These are phyloP conservation scores for Rachycentron canadum DNA, from an alignment of 2,797 vertebrate genomes.

Conservation along the genomic window DNA sequence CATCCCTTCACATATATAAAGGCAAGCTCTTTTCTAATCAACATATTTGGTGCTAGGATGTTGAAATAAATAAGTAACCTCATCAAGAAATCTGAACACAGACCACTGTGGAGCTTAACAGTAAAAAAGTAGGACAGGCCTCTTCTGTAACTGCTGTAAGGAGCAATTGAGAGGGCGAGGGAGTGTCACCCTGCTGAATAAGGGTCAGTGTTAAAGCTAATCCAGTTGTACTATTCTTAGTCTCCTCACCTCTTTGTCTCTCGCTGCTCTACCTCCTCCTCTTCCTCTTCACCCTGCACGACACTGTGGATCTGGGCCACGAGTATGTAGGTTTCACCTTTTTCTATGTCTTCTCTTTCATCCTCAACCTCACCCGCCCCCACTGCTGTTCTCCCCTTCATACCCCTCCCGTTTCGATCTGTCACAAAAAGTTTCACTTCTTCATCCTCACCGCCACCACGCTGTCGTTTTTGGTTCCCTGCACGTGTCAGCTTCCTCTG, in stretches of 20 bases:
- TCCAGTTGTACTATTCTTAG: slow-evolving; percentile 79
- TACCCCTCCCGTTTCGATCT: slow-evolving; percentile 4
- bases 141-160: slow-evolving; percentile 45
- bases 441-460: slow-evolving; percentile 38
- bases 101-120: slow-evolving; percentile 1
- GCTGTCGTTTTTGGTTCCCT: slow-evolving; percentile 68
- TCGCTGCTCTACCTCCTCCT: slow-evolving; percentile 27
- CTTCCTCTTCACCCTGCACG: slow-evolving; percentile 36
- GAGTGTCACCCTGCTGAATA: slow-evolving; percentile 55
- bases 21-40: neutral
- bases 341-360: slow-evolving; percentile 16
- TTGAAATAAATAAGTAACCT: slow-evolving; percentile 21
- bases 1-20: too few species aligned
- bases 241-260: slow-evolving; percentile 67
- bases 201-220: slow-evolving; percentile 73
- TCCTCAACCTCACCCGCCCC: neutral
- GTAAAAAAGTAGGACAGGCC: slow-evolving; percentile 56
- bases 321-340: slow-evolving; percentile 54
- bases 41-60: neutral
- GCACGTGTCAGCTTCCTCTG: slow-evolving; percentile 76
- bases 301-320: slow-evolving; percentile 56
- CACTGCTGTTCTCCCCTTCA: slow-evolving; percentile 6
- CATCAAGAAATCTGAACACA: slow-evolving; percentile 1
- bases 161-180: slow-evolving; percentile 43
- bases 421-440: slow-evolving; percentile 57